Conservation (phyloP, 2,113 vertebrate species). For the Pao palembangensis region DNA sequence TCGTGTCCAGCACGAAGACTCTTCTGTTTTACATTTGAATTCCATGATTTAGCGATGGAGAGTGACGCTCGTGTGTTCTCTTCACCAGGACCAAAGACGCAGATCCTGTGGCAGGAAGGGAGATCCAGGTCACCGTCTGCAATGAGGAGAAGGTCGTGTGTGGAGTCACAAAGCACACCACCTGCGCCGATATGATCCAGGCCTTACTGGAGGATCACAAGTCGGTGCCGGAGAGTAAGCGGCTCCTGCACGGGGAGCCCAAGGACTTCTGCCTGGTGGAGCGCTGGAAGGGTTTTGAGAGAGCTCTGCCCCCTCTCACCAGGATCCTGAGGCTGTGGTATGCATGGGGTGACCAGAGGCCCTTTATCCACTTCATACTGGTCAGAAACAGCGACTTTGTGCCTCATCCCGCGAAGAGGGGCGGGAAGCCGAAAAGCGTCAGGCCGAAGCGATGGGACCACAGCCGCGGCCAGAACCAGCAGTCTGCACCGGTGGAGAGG, state of each 20-base stretch:
- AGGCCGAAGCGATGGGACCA: conserved; percentile 79
- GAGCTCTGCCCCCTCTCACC: conserved; percentile 86
- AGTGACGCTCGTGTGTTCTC: conserved; percentile 14
- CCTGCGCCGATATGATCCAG: conserved; percentile 85
- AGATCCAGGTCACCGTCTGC: conserved; percentile 91
- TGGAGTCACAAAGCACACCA: conserved; percentile 91
- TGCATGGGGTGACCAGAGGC: conserved; percentile 89
- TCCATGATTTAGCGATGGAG: no score
- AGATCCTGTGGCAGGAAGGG: conserved; percentile 77
- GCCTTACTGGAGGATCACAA: conserved; percentile 91
- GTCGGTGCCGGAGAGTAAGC: conserved; percentile 77
- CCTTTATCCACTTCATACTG: conserved; percentile 85
- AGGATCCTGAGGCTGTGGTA: conserved; percentile 91
- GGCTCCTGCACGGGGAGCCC: conserved; percentile 81
- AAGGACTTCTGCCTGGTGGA: conserved; percentile 91
- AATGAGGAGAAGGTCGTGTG: conserved; percentile 93
- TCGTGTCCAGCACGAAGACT: no score
- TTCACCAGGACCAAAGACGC: conserved; percentile 77
- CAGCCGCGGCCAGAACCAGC: conserved; percentile 74
- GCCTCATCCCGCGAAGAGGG: conserved; percentile 77
- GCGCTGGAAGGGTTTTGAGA: conserved; percentile 90
- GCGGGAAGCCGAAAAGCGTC: conserved; percentile 74
- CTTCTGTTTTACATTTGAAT: no score
- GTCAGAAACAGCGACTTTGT: conserved; percentile 86
- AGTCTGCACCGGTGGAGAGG: conserved; percentile 82